Evolutionary conservation across 2,888 invertebrate species (phyloP), one percentile per base, ranked within the genome.

Genomic region (Diarsia dahlii): DNA sequence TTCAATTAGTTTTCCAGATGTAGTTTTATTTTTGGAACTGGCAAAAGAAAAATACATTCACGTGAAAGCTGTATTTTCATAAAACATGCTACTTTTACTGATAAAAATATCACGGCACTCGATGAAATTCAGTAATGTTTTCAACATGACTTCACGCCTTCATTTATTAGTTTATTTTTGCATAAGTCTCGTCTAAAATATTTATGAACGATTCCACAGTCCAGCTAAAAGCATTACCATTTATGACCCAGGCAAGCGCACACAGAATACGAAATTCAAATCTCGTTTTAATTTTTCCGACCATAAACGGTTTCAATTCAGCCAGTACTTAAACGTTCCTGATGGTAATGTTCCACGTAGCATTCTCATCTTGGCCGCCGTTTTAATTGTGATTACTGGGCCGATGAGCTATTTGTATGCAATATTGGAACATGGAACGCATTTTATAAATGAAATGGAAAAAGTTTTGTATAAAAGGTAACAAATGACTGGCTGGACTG

Each of bases 291-390:
- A 89, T 90, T 90, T 90, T 91, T 90, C 87, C 87, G 80, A 76
- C 87, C 88, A 89, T 91, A 90, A 91, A 90, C 89, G 89, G 83
- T 90, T 93, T 90, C 89, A 91, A 91, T 93, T 91, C 89, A 83
- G 80, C 76, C 80, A 80, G 87, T 88, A 89, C 84, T 90, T 89
- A 88, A 87, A 86, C 84, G 86, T 84, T 85, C 85, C 84, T 84
- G 87, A 82, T 86, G 89, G 90, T 90, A 91, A 92, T 90, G 90
- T 90, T 81, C 88, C 85, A 84, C 85, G 84, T 80, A 74, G 82
- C 45, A 78, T 82, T 87, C 86, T 84, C 88, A 87, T 89, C 88
- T 88, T 82, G 84, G 80, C 74, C 82, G 89, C 89, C 89, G 88
- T 90, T 89, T 90, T 89, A 88, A 91, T 89, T 91, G 89, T 87